These are phyloP conservation scores for Drosophila cognata DNA, from an alignment of 2,888 invertebrate genomes.

Conservation along the genomic window DNA sequence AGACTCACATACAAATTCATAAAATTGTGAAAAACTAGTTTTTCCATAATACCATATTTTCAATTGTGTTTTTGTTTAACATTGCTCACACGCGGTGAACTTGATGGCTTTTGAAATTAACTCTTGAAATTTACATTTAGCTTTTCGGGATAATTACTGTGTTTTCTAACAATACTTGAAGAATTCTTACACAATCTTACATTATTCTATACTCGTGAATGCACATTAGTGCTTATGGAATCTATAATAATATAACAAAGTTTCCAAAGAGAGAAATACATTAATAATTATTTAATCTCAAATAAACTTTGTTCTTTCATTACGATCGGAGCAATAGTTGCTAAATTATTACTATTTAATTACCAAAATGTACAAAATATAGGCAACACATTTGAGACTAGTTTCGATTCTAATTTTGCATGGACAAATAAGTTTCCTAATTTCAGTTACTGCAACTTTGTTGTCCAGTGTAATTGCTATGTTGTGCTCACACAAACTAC, in stretches of 20 bases:
- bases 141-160: slow-evolving; percentile 2
- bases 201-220: neutral
- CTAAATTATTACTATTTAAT: neutral
- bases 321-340: neutral
- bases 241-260: neutral
- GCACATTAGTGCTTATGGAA: too few species aligned
- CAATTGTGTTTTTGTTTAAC: slow-evolving; percentile 37
- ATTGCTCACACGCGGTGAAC: slow-evolving; percentile 29
- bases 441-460: neutral
- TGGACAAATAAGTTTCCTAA: neutral
- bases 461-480: slow-evolving; percentile 41
- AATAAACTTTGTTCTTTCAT: neutral
- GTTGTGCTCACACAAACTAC: slow-evolving; percentile 11
- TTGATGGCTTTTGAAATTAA: slow-evolving; percentile 25
- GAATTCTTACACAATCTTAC: slow-evolving; percentile 24
- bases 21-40: slow-evolving; percentile 37
- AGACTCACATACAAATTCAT: neutral
- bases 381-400: neutral
- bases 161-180: neutral
- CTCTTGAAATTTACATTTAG: slow-evolving; percentile 7
- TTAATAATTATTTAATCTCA: neutral
- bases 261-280: neutral
- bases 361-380: neutral
- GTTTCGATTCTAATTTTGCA: neutral
- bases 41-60: slow-evolving; percentile 22